Evolutionary conservation across 1,140 invertebrate species (phyloP).

Genomic region (Saxidomus purpurata): DNA sequence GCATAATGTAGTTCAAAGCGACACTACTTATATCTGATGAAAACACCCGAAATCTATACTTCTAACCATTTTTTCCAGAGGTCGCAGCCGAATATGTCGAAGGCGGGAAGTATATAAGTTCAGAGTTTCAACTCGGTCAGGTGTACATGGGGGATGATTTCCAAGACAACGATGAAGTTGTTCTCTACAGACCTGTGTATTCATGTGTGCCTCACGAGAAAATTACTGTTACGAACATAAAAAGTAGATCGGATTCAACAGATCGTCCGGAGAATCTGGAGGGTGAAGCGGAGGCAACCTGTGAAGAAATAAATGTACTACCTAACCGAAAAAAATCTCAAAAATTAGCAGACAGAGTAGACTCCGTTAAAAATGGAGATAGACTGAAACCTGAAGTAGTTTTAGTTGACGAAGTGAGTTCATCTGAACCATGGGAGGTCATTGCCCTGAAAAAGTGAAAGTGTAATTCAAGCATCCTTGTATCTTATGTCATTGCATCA

Average conservation of each 20-base stretch:
- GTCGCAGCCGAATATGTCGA: conserved; percentile 91
- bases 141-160: conserved; percentile 91
- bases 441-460: conserved; percentile 43
- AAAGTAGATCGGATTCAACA: conserved; percentile 10
- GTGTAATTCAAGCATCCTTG: neutral
- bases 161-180: conserved; percentile 83
- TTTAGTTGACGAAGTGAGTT: conserved; percentile 44
- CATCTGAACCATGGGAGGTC: conserved; percentile 54
- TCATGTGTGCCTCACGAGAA: conserved; percentile 88
- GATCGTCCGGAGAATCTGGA: neutral
- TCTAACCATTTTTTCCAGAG: conserved; percentile 89
- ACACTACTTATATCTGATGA: too few relatives aligned
- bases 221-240: conserved; percentile 74
- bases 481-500: too few relatives aligned
- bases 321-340: conserved; percentile 3
- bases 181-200: conserved; percentile 91
- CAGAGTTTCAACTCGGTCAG: conserved; percentile 93
- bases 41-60: too few relatives aligned
- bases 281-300: neutral
- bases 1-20: too few relatives aligned
- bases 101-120: conserved; percentile 93
- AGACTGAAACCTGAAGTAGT: conserved; percentile 22
- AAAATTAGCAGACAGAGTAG: conserved; percentile 17
- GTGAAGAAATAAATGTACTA: conserved; percentile 40
- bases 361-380: neutral